Percentiles rank a stretch among this genome's conserved stretches.
These are phyloP conservation scores for Myopa testacea DNA, from an alignment of 2,888 invertebrate species.

Conservation along the genomic window DNA sequence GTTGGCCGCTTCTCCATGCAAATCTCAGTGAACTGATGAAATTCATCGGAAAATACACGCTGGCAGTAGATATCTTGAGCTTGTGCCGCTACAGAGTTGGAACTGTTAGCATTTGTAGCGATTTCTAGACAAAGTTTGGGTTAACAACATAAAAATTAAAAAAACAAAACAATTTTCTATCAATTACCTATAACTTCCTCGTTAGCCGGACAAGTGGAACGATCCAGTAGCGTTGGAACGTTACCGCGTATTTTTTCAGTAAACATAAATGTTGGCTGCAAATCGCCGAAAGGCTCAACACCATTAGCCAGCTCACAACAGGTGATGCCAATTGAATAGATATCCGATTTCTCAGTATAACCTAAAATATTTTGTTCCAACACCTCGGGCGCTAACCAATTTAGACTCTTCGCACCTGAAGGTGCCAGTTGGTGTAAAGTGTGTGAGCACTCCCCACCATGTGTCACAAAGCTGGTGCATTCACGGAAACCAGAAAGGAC, in stretches of 20 bases:
- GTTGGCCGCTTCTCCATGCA: conserved; percentile 78
- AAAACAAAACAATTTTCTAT: background rate
- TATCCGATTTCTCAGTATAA: conserved; percentile 89
- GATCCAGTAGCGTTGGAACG: conserved; percentile 81
- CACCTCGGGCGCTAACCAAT: conserved; percentile 94
- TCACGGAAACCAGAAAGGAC: conserved; percentile 84
- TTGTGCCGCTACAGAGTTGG: conserved; percentile 58
- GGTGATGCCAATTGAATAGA: conserved; percentile 90
- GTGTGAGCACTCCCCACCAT: conserved; percentile 78
- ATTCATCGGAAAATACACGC: conserved; percentile 78
- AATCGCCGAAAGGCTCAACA: conserved; percentile 86
- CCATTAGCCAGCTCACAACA: conserved; percentile 85
- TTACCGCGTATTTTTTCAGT: conserved; percentile 86
- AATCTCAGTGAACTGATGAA: conserved; percentile 82
- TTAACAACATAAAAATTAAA: background rate
- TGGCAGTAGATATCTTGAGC: conserved; percentile 71
- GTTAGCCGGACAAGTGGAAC: conserved; percentile 74
- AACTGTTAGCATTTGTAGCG: conserved; percentile 55
- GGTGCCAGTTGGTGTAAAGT: conserved; percentile 82
- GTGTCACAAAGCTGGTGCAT: conserved; percentile 78
- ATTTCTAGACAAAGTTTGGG: conserved; percentile 43
- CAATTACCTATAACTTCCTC: conserved; percentile 65
- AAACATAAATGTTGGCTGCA: conserved; percentile 89
- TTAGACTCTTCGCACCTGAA: conserved; percentile 73
- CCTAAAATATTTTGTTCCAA: conserved; percentile 89